These are phyloP conservation scores for Malachius bipustulatus DNA, from an alignment of 2,888 invertebrate species.

Conservation along the genomic window DNA sequence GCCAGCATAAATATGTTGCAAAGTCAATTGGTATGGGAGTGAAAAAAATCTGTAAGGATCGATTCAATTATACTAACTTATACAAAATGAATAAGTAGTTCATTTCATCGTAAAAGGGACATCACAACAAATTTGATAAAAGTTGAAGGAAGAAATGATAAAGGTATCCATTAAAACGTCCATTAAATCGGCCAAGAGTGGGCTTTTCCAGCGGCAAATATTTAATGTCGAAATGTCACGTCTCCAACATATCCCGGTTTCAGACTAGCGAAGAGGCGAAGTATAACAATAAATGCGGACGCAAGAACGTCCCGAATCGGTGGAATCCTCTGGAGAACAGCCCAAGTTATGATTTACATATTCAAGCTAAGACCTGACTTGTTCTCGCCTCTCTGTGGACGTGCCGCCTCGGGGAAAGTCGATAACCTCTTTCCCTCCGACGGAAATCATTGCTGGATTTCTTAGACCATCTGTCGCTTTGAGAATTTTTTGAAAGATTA, in stretches of 20 bases:
- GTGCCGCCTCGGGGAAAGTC: not conserved
- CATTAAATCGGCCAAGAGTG: no score
- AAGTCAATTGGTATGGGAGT: no score
- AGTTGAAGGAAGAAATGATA: no score
- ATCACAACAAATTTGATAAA: no score
- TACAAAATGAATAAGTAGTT: no score
- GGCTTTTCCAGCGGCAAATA: no score
- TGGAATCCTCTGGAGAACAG: slow-evolving; percentile 21
- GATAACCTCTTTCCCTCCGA: slow-evolving; percentile 4
- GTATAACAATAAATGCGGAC: slow-evolving; percentile 23
- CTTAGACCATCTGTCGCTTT: slow-evolving; percentile 10
- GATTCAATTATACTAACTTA: no score
- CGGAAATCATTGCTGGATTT: slow-evolving; percentile 5
- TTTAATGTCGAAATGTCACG: slow-evolving; percentile 22
- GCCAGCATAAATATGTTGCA: no score
- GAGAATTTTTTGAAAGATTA: slow-evolving; percentile 8
- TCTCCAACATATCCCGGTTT: slow-evolving; percentile 22
- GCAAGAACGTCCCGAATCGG: slow-evolving; percentile 25
- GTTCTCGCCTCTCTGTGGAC: slow-evolving; percentile 1
- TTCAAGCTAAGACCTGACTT: slow-evolving; percentile 16
- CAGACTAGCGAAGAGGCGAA: slow-evolving; percentile 6
- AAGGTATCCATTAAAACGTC: no score
- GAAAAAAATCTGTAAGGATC: no score
- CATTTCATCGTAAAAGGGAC: no score
- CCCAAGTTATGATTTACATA: slow-evolving; percentile 26